phyloP scores from a whole-genome alignment of 2,113 vertebrate genomes.

The Peromyscus californicus region DNA sequence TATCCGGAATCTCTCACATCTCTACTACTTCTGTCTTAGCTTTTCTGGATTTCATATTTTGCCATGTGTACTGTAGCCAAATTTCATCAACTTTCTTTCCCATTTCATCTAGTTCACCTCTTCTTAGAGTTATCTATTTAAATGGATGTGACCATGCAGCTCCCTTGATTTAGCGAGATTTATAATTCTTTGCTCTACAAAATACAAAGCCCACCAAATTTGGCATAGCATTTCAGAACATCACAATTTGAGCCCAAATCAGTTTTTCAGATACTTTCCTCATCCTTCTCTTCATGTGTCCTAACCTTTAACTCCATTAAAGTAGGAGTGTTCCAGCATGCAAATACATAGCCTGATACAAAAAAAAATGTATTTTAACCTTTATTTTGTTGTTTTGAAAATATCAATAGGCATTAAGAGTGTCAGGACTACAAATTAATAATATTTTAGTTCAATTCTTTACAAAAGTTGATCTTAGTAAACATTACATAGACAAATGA shows the following conservation, averaged over 20 bases:
- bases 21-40: constrained; percentile 7
- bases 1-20: not conserved
- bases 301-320: not conserved
- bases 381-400: not conserved
- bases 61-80: not conserved
- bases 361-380: constrained; percentile 57
- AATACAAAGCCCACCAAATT: constrained; percentile 17
- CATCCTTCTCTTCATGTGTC: not conserved
- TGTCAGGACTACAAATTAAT: not conserved
- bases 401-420: not conserved
- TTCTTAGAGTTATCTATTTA: constrained; percentile 41
- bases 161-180: constrained; percentile 52
- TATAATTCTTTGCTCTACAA: constrained; percentile 49
- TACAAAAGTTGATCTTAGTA: constrained; percentile 9
- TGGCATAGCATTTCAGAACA: constrained; percentile 46
- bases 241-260: constrained; percentile 25
- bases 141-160: constrained; percentile 8
- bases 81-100: constrained; percentile 45
- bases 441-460: not conserved
- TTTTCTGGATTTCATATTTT: constrained; percentile 36
- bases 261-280: constrained; percentile 43
- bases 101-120: not conserved
- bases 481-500: constrained; percentile 19
- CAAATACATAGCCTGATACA: constrained; percentile 10
- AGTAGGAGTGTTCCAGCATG: not conserved